A percentile compares a stretch with the other conserved stretches of the same genome.
phyloP scores from a whole-genome alignment of 2,888 invertebrate species.

The Chymomyza fuscimana region DNA sequence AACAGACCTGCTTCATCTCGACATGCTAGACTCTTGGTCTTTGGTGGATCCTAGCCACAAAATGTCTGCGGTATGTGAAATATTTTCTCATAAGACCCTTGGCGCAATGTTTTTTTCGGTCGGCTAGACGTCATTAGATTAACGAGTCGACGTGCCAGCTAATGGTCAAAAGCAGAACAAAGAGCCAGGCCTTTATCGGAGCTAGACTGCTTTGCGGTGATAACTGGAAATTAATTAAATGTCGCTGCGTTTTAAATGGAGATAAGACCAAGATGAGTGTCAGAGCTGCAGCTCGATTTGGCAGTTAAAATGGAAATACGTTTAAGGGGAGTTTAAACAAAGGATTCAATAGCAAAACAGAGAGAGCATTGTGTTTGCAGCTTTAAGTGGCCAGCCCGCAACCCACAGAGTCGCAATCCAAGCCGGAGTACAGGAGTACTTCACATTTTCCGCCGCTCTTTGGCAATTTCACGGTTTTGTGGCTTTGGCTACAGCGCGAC shows the following conservation, averaged over 20 bases:
- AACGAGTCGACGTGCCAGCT: conserved; percentile 13
- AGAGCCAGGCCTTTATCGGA: conserved; percentile 41
- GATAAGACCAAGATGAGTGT: conserved; percentile 33
- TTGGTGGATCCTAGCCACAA: conserved; percentile 12
- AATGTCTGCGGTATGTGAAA: conserved; percentile 66
- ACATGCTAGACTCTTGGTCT: conserved; percentile 25
- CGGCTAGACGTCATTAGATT: conserved; percentile 60
- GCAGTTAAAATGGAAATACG: neutral
- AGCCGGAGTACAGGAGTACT: neutral
- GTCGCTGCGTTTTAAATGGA: conserved; percentile 58
- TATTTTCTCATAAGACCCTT: conserved; percentile 54
- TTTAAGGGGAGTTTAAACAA: neutral
- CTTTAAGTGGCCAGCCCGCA: neutral
- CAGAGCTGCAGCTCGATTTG: neutral
- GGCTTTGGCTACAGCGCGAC: conserved; percentile 17
- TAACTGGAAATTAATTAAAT: conserved; percentile 78
- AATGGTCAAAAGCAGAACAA: conserved; percentile 27
- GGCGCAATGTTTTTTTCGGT: conserved; percentile 26
- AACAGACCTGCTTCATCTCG: neutral
- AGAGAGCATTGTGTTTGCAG: neutral
- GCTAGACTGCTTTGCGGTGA: conserved; percentile 60
- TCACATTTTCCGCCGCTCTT: conserved; percentile 6
- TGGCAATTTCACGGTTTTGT: conserved; percentile 35
- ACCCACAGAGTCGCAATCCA: neutral
- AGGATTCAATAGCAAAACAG: neutral